A percentile compares a stretch with the other conserved stretches of the same genome.
Evolutionary conservation across 2,888 invertebrate genomes (phyloP).

Genomic region (Napeogenes inachia): DNA sequence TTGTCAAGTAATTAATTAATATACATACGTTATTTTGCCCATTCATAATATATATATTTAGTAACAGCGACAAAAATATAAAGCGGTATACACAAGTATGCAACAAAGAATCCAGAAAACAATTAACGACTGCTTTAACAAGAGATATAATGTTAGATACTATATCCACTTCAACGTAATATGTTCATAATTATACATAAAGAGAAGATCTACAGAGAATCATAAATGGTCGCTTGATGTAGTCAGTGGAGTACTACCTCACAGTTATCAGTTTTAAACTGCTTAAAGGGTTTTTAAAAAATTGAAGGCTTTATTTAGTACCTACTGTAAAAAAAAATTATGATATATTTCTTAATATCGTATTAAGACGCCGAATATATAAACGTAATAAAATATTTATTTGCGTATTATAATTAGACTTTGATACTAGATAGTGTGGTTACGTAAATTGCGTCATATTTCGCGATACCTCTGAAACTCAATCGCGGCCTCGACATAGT

Average conservation of each 20-base stretch:
- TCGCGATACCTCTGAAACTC: constrained; percentile 3
- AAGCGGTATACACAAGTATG: too few relatives aligned
- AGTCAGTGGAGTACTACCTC: background rate
- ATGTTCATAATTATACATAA: background rate
- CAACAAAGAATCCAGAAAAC: too few relatives aligned
- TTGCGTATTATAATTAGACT: background rate
- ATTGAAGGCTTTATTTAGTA: too few relatives aligned
- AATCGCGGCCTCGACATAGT: background rate
- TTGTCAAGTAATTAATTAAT: too few relatives aligned
- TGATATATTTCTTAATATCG: too few relatives aligned
- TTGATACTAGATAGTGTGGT: background rate
- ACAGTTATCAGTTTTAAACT: too few relatives aligned
- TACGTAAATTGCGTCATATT: constrained; percentile 6
- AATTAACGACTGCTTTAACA: too few relatives aligned
- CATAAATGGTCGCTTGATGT: background rate
- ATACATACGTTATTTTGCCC: too few relatives aligned
- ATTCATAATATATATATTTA: too few relatives aligned
- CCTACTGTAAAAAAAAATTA: too few relatives aligned
- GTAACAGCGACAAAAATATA: too few relatives aligned
- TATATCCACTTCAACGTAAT: background rate
- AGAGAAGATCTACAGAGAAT: background rate
- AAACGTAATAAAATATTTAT: background rate
- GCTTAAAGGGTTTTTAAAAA: too few relatives aligned
- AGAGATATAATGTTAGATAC: background rate
- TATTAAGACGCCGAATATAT: background rate